These are phyloP conservation scores for Zalophus californianus DNA, from an alignment of 2,797 vertebrate genomes.

Conservation along the genomic window DNA sequence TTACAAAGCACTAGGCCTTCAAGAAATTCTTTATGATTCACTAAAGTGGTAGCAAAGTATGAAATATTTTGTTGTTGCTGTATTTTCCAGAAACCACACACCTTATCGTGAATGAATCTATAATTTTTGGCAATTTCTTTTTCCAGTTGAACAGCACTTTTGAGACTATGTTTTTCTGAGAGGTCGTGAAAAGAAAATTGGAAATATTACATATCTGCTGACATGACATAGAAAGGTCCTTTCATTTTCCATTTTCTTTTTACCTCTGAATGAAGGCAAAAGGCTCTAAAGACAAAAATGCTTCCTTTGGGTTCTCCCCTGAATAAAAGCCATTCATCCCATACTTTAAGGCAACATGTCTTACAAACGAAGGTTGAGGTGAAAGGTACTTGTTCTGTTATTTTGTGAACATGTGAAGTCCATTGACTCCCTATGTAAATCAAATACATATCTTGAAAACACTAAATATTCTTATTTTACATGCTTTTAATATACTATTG, in stretches of 20 bases:
- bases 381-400: conserved; percentile 27
- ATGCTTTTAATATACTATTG: neutral
- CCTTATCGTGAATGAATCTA: conserved; percentile 70
- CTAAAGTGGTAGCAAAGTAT: conserved; percentile 61
- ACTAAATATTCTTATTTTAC: neutral
- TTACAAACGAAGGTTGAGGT: conserved; percentile 52
- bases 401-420: conserved; percentile 18
- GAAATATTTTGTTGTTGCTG: conserved; percentile 39
- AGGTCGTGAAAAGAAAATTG: conserved; percentile 76
- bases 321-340: conserved; percentile 5
- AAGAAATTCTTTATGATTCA: conserved; percentile 67
- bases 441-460: neutral
- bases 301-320: conserved; percentile 5
- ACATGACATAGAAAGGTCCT: conserved; percentile 19
- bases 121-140: conserved; percentile 75
- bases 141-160: conserved; percentile 74
- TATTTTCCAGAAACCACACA: conserved; percentile 65
- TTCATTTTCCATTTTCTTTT: conserved; percentile 68
- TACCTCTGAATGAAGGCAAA: conserved; percentile 60
- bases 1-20: conserved; percentile 55
- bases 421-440: neutral
- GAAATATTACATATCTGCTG: conserved; percentile 73
- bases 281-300: neutral
- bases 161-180: conserved; percentile 69
- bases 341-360: neutral